These are phyloP conservation scores for Pardosa pseudoannulata DNA, from an alignment of 2,888 invertebrate species.

Conservation along the genomic window DNA sequence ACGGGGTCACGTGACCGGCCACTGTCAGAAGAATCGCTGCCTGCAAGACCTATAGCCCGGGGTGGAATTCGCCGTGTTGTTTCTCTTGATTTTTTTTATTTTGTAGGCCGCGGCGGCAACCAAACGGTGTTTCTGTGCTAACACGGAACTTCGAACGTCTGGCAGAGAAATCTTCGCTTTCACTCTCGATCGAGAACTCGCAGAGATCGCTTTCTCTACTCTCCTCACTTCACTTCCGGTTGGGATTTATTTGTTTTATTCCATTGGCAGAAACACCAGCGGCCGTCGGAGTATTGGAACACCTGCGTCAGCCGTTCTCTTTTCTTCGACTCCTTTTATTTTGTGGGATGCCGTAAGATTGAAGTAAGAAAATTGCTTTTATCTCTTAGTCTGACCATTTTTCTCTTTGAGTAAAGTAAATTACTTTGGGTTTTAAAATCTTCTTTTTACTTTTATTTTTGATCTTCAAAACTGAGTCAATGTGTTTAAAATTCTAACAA, in stretches of 20 bases:
- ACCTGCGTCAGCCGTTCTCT: too few relatives aligned
- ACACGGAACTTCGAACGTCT: conserved; percentile 51
- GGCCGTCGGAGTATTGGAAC: too few relatives aligned
- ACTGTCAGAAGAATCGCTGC: conserved; percentile 51
- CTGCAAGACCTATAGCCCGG: conserved; percentile 47
- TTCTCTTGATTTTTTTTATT: conserved; percentile 18
- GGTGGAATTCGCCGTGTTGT: conserved; percentile 7
- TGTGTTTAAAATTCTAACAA: too few relatives aligned
- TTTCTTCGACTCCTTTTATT: not conserved
- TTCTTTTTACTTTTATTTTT: too few relatives aligned
- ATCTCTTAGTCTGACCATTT: too few relatives aligned
- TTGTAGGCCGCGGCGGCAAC: not conserved
- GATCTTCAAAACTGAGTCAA: too few relatives aligned
- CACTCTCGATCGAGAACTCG: conserved; percentile 41
- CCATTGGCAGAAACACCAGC: conserved; percentile 34
- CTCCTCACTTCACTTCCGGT: conserved; percentile 7
- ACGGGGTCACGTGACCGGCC: conserved; percentile 53
- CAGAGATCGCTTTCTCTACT: conserved; percentile 13
- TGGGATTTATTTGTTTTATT: conserved; percentile 12
- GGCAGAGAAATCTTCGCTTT: conserved; percentile 34
- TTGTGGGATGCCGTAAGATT: not conserved
- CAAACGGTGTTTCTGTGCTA: conserved; percentile 71
- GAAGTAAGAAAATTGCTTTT: not conserved
- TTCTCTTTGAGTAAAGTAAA: too few relatives aligned
- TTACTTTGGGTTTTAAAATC: too few relatives aligned